Evolutionary conservation across 2,797 vertebrate species (phyloP).

Genomic region (Tadarida brasiliensis): DNA sequence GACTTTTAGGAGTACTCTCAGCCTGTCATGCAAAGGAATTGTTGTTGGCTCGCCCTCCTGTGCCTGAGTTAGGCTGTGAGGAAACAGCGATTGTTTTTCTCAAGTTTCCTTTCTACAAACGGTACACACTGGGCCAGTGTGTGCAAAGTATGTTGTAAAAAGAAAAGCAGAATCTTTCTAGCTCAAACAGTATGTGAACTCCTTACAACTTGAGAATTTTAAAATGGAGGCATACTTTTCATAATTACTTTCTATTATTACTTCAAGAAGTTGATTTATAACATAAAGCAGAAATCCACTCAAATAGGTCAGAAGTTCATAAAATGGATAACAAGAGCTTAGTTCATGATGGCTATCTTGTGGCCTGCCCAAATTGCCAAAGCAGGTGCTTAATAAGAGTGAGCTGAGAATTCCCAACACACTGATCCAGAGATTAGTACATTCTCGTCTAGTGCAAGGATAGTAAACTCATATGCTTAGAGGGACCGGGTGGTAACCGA

Average conservation of each 20-base stretch:
- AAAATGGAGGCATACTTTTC: not conserved
- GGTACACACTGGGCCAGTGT: not conserved
- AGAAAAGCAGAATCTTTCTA: not conserved
- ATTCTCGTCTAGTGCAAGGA: not conserved
- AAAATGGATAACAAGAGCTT: not conserved
- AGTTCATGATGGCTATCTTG: not conserved
- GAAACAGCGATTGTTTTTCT: not conserved
- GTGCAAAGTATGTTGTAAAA: not conserved
- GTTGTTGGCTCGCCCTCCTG: not conserved
- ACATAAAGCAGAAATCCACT: constrained; percentile 1
- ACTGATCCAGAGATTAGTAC: not conserved
- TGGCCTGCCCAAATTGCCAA: not conserved
- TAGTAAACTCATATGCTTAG: not conserved
- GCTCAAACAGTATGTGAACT: not conserved
- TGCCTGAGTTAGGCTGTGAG: not conserved
- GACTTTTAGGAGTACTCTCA: not conserved
- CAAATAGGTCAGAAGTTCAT: constrained; percentile 2
- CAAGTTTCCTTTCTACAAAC: not conserved
- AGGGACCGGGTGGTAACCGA: not conserved
- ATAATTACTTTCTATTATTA: not conserved
- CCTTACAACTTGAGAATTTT: not conserved
- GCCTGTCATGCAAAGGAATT: not conserved
- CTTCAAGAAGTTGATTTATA: not conserved
- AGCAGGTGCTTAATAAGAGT: not conserved
- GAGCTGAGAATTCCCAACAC: not conserved